Evolutionary conservation across 1,140 invertebrate species (phyloP), one percentile per base, ranked within the genome.

Genomic region (Bilobella aurantiaca): DNA sequence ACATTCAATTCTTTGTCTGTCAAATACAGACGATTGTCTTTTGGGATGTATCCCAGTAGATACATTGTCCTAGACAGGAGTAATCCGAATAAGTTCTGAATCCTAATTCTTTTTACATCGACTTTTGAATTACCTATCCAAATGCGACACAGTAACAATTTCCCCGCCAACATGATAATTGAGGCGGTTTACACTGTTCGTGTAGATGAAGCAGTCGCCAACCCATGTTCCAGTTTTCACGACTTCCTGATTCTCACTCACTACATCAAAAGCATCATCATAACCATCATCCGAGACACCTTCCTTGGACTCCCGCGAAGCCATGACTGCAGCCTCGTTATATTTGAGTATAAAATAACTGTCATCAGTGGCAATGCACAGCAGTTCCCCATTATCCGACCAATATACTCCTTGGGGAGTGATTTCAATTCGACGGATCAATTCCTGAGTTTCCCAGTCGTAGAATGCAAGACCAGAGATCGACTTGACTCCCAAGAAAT

Each of bases 81-180:
- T 65, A 59, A 57, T 58, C 37, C 2, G 62, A 37, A 3, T 16
- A 46, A 27, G 34, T 32, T 25, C 47, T 34, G 29, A 18, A 30
- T 58, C 37, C 34, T 28, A 12, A 0, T 53, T 25, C 21, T 2
- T 23, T 25, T 8, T 12, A 3, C 5, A 42, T 42, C 5, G 27
- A 12, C 64, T n/a, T 25, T 72, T n/a, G n/a, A n/a, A n/a, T 70
- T 69, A 82, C 81, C 93, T 86, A 77, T 99, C 96, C 49, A 98
- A 81, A 80, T 99, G 96, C 3, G 96, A 93, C 37, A 99, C 87
- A 1, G 96, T 99, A 0, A 99, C 96, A 53, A 99, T 90, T 81
- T 99, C 96, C 28, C 96, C 96, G 28, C 97, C 97, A 25, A 99
- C 96, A 77, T 96, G 99, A 76, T 99, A 99, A 78, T 98, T 98